Conservation (phyloP, 2,113 vertebrate genomes). For the Regulus satrapa region DNA sequence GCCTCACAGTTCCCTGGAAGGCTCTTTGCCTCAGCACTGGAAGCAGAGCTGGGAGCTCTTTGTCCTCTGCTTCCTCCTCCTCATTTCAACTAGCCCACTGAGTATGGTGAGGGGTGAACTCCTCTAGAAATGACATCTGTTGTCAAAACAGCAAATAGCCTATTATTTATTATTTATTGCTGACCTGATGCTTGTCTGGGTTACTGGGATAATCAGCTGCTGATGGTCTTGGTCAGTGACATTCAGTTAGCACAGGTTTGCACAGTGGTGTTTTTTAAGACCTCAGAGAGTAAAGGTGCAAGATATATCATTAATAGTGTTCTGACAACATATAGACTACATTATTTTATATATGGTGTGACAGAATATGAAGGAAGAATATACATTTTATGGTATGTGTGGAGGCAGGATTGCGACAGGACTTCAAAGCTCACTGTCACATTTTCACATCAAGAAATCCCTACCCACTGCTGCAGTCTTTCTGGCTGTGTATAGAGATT, state of each 20-base stretch:
- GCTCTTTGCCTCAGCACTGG: neutral
- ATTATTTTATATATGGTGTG: neutral
- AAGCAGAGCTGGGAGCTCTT: neutral
- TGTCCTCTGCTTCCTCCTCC: neutral
- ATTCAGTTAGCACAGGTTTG: neutral
- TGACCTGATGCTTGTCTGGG: neutral
- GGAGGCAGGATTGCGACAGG: neutral
- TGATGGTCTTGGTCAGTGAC: neutral
- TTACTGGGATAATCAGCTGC: neutral
- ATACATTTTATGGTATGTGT: neutral
- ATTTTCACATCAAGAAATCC: neutral
- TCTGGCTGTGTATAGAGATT: neutral
- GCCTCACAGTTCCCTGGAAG: neutral
- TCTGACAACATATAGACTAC: neutral
- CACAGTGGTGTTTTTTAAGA: neutral
- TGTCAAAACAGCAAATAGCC: neutral
- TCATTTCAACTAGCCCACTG: neutral
- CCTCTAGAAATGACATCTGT: neutral
- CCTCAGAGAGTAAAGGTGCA: neutral
- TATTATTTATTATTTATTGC: neutral
- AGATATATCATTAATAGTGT: neutral
- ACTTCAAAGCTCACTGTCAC: neutral
- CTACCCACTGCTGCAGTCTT: neutral
- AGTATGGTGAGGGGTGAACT: accelerated
- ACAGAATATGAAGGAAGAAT: neutral